phyloP scores from a whole-genome alignment of 37 sponge, comb jelly and placozoan species.

The Lycopodina hypogea region DNA sequence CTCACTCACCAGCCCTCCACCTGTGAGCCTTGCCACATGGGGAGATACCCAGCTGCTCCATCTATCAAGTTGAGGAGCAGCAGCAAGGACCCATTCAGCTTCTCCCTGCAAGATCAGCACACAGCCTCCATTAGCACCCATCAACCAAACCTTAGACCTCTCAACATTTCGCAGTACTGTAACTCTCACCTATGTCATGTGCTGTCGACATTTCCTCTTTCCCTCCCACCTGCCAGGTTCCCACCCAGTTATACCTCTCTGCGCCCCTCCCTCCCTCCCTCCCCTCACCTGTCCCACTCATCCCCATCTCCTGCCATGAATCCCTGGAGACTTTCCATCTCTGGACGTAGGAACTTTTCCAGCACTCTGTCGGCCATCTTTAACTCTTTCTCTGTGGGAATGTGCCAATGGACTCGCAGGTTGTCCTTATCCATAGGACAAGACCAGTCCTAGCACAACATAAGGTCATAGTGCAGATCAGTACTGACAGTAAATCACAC shows the following conservation, averaged over 20 bases:
- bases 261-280: not conserved
- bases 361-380: constrained; percentile 54
- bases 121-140: too few species aligned
- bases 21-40: constrained; percentile 45
- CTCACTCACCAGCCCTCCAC: constrained; percentile 57
- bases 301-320: constrained; percentile 39
- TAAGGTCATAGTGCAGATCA: not conserved
- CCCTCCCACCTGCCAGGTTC: too few species aligned
- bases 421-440: constrained; percentile 31
- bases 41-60: constrained; percentile 55
- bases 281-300: not conserved
- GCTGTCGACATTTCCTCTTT: too few species aligned
- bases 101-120: constrained; percentile 42
- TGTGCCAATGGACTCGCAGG: constrained; percentile 65
- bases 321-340: constrained; percentile 46
- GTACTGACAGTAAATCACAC: not conserved
- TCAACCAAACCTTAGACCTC: too few species aligned
- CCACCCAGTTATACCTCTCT: too few species aligned
- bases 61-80: constrained; percentile 25
- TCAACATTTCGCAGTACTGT: too few species aligned
- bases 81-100: constrained; percentile 28
- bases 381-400: constrained; percentile 56
- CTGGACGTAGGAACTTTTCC: constrained; percentile 61
- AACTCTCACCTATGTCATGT: too few species aligned
- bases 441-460: constrained; percentile 66